Conservation (phyloP, 2,888 invertebrate genomes). For the Ramazzottius varieornatus region DNA sequence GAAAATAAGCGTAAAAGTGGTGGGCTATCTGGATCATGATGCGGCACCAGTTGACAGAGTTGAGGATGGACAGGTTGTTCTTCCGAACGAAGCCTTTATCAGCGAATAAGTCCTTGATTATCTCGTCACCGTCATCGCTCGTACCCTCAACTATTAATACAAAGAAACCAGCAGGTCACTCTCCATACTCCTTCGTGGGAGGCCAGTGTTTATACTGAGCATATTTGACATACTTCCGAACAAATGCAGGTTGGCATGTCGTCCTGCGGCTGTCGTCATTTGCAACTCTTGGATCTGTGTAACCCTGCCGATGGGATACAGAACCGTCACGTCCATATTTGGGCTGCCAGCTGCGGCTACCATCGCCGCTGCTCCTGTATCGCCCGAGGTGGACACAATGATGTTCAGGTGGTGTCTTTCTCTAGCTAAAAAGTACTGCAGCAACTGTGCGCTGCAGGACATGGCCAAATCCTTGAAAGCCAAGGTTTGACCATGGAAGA, state of each 20-base stretch:
- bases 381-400: constrained; percentile 25
- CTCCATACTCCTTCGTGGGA: too few relatives aligned
- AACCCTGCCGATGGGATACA: constrained; percentile 23
- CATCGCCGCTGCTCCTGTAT: constrained; percentile 28
- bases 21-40: constrained; percentile 25
- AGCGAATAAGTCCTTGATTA: constrained; percentile 21
- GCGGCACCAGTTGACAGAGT: constrained; percentile 27
- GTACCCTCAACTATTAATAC: constrained; percentile 26
- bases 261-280: constrained; percentile 24
- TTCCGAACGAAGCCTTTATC: constrained; percentile 17
- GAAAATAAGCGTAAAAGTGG: constrained; percentile 23
- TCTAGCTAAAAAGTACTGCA: constrained; percentile 21
- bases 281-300: constrained; percentile 25
- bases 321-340: constrained; percentile 24
- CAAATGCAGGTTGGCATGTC: constrained; percentile 23
- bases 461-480: constrained; percentile 28
- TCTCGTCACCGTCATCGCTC: constrained; percentile 25
- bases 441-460: constrained; percentile 21
- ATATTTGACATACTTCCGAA: constrained; percentile 18
- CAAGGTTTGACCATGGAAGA: constrained; percentile 26
- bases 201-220: too few relatives aligned
- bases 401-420: constrained; percentile 18
- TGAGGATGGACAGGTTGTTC: constrained; percentile 19
- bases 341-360: constrained; percentile 22
- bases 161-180: too few relatives aligned